Percentiles rank a stretch among this genome's conserved stretches.
Evolutionary conservation across 30 jellyfish, hydroid and myxozoan genomes (phyloP).

Genomic region (Aurelia aurita): DNA sequence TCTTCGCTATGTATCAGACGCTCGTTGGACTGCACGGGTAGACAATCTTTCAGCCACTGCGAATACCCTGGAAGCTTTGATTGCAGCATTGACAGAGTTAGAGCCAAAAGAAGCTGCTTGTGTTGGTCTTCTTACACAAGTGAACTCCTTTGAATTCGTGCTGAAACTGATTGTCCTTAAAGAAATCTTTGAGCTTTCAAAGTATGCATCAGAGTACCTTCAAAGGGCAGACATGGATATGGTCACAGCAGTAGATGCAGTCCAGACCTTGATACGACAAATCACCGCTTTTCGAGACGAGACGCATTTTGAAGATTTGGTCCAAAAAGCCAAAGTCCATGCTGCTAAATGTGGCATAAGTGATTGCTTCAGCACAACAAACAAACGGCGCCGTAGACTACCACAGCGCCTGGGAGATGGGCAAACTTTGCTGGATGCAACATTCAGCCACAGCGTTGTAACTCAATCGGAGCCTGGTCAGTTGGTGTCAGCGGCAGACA

Average conservation of each 20-base stretch:
- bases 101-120: slow-evolving; percentile 14
- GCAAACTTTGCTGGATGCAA: no score
- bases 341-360: no score
- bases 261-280: no score
- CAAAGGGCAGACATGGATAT: slow-evolving; percentile 40
- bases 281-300: no score
- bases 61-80: slow-evolving; percentile 28
- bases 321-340: no score
- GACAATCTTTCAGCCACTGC: slow-evolving; percentile 44
- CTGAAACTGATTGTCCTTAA: slow-evolving; percentile 28
- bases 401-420: no score
- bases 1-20: slow-evolving; percentile 54
- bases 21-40: slow-evolving; percentile 59
- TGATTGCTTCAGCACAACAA: no score
- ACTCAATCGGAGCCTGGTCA: no score
- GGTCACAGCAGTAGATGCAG: slow-evolving; percentile 32
- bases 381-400: no score
- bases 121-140: slow-evolving; percentile 15
- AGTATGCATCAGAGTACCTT: slow-evolving; percentile 39
- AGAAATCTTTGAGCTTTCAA: slow-evolving; percentile 28
- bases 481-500: no score
- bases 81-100: slow-evolving; percentile 42
- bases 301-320: no score
- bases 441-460: no score
- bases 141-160: slow-evolving; percentile 41